These are phyloP conservation scores for Rhadina sibilatrix DNA, from an alignment of 2,113 vertebrate species.

Conservation along the genomic window DNA sequence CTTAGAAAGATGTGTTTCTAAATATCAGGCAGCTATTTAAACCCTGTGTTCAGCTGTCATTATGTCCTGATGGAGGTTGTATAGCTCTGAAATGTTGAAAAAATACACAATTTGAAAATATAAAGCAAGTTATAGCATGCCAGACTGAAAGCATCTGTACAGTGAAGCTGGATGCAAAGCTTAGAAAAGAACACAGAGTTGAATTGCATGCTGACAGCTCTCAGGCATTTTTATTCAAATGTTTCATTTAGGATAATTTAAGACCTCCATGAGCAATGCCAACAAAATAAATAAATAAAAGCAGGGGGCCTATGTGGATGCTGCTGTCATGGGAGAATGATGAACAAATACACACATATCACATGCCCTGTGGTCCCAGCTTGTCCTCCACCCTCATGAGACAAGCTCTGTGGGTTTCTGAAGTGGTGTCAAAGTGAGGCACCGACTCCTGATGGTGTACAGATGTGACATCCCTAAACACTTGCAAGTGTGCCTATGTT, in stretches of 20 bases:
- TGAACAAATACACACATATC: neutral
- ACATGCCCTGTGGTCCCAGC: neutral
- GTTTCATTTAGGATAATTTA: slow-evolving; percentile 25
- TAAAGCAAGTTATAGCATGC: slow-evolving; percentile 53
- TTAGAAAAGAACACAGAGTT: neutral
- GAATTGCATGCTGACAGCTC: neutral
- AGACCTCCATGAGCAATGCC: neutral
- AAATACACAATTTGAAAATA: slow-evolving; percentile 58
- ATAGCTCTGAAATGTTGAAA: slow-evolving; percentile 36
- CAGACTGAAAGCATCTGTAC: slow-evolving; percentile 61
- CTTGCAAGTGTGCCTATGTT: neutral
- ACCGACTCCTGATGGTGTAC: neutral
- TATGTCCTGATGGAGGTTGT: slow-evolving; percentile 20
- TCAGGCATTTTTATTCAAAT: slow-evolving; percentile 5
- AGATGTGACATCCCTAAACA: neutral
- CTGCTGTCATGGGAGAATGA: neutral
- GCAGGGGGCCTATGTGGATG: neutral
- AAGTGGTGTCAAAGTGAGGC: neutral
- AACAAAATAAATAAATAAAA: neutral
- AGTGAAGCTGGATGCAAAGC: slow-evolving; percentile 41
- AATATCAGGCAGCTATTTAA: slow-evolving; percentile 59
- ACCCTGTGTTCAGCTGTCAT: slow-evolving; percentile 51
- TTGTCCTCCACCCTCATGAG: rapidly evolving
- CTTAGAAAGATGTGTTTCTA: slow-evolving; percentile 21
- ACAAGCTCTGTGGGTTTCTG: neutral